phyloP scores from a whole-genome alignment of 1,140 invertebrate genomes.

The Achroia grisella region DNA sequence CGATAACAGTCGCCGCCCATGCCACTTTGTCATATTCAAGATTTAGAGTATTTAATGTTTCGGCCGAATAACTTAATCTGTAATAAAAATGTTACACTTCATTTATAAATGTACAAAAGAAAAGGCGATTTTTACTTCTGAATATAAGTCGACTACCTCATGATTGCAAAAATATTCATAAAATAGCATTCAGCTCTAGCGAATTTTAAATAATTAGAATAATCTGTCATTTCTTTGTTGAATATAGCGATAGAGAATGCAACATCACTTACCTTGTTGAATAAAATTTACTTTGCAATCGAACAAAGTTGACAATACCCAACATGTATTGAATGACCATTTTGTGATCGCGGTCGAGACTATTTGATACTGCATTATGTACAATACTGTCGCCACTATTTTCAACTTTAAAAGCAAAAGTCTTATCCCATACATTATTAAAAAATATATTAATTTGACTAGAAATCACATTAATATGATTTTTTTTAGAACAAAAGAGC shows the following conservation, averaged over 20 bases:
- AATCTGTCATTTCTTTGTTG: background rate
- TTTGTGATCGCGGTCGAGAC: constrained; percentile 37
- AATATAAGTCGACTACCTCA: too few relatives aligned
- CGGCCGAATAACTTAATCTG: constrained; percentile 1
- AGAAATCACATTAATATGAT: constrained; percentile 26
- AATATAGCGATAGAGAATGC: background rate
- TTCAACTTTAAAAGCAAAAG: constrained; percentile 26
- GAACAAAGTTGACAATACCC: constrained; percentile 44
- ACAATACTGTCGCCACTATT: constrained; percentile 16
- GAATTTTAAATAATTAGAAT: background rate
- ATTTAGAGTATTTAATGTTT: constrained; percentile 32
- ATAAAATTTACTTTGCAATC: constrained; percentile 45
- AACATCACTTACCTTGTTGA: constrained; percentile 29
- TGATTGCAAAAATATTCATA: too few relatives aligned
- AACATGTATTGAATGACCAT: constrained; percentile 48
- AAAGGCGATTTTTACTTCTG: too few relatives aligned
- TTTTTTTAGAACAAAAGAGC: constrained; percentile 32
- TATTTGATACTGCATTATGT: constrained; percentile 5
- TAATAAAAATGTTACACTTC: background rate
- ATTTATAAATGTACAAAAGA: constrained; percentile 2
- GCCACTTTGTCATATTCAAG: constrained; percentile 54
- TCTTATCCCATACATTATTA: constrained; percentile 40
- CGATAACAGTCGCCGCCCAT: constrained; percentile 48
- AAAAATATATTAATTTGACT: constrained; percentile 51
- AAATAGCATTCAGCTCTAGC: too few relatives aligned